Percentiles rank a stretch among this genome's conserved stretches.
These are phyloP conservation scores for Bos taurus DNA, from an alignment of 2,113 vertebrate species.

Conservation along the genomic window ARS-UCD2.0 NC_037330.1:106325501-106326000, in stretches of 20 bases:
- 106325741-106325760: conserved; percentile 67
- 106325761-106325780: conserved; percentile 28
- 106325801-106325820: background rate
- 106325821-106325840: background rate
- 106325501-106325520: background rate
- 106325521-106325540: background rate
- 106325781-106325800: conserved; percentile 15
- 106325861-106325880: background rate
- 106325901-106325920: background rate
- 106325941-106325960: background rate
- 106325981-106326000: background rate
- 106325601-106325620: background rate
- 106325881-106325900: background rate
- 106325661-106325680: conserved; percentile 34
- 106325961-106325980: background rate
- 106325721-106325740: conserved; percentile 59
- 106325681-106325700: conserved; percentile 12
- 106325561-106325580: background rate
- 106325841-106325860: background rate
- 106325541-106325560: background rate
- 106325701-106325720: conserved; percentile 18
- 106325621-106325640: background rate
- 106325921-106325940: background rate
- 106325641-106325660: conserved; percentile 4
- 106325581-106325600: background rate